These are phyloP conservation scores for Temnothorax ravouxi DNA, from an alignment of 2,888 invertebrate genomes.

Conservation along the genomic window DNA sequence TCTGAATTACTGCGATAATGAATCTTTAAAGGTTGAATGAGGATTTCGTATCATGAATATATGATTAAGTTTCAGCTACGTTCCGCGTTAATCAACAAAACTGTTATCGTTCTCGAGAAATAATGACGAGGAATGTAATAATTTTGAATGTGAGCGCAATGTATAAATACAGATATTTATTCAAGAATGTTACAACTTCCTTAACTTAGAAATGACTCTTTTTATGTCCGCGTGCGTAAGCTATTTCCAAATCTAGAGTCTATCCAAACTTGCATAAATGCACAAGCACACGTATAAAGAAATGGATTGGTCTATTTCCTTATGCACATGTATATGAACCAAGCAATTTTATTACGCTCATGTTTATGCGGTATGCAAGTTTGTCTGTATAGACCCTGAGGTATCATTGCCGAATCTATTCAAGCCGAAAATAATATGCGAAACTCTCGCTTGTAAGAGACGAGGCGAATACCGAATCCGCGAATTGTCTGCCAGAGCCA, in stretches of 20 bases:
- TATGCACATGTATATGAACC: no score
- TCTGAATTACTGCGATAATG: neutral
- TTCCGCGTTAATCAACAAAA: neutral
- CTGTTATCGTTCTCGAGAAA: neutral
- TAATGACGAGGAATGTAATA: neutral
- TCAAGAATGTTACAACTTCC: neutral
- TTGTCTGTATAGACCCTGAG: no score
- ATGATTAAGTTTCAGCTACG: neutral
- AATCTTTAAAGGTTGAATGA: neutral
- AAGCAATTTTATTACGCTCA: no score
- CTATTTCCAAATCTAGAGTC: neutral
- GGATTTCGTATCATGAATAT: neutral
- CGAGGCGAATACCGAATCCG: slow-evolving; percentile 14
- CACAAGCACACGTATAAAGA: no score
- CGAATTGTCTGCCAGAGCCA: neutral
- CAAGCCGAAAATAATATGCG: neutral
- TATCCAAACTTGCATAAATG: no score
- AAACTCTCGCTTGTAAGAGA: neutral
- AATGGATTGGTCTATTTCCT: no score
- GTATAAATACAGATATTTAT: neutral
- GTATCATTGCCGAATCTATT: neutral
- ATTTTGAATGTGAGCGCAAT: neutral
- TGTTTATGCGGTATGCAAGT: no score
- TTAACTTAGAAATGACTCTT: neutral
- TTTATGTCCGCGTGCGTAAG: neutral